These are phyloP conservation scores for Pseudococcus longispinus DNA, from an alignment of 2,888 invertebrate species.

Conservation along the genomic window DNA sequence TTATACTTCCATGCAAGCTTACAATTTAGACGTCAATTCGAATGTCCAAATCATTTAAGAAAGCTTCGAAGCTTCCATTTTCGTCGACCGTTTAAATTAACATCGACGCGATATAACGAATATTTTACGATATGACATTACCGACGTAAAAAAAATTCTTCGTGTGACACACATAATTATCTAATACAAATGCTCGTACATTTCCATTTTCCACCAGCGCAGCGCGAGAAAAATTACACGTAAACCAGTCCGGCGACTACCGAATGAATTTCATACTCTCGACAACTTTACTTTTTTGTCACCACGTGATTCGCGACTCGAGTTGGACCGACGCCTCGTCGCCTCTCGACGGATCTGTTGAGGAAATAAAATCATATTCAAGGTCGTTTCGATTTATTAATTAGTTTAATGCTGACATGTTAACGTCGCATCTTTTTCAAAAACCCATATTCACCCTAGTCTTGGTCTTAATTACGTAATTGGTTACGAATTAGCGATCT, in stretches of 20 bases:
- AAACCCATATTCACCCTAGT: slow-evolving; percentile 46
- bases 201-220: neutral
- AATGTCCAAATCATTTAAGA: neutral
- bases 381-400: slow-evolving; percentile 51
- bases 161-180: neutral
- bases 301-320: neutral
- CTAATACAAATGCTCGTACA: neutral
- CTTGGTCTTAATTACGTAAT: slow-evolving; percentile 50
- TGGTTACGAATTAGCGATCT: slow-evolving; percentile 51
- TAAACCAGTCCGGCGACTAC: slow-evolving; percentile 7
- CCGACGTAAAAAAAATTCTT: neutral
- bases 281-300: neutral
- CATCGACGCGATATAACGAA: neutral
- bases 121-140: slow-evolving; percentile 17
- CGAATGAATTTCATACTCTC: neutral
- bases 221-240: neutral
- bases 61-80: neutral
- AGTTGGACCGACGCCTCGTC: no score
- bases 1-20: neutral
- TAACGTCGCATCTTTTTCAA: slow-evolving; percentile 47
- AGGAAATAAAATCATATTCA: slow-evolving; percentile 34
- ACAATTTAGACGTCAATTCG: neutral
- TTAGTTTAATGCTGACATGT: slow-evolving; percentile 51
- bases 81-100: neutral
- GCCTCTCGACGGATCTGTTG: neutral